Conservation (phyloP, 2,113 vertebrate genomes). For the Phalacrocorax pelagicus region DNA sequence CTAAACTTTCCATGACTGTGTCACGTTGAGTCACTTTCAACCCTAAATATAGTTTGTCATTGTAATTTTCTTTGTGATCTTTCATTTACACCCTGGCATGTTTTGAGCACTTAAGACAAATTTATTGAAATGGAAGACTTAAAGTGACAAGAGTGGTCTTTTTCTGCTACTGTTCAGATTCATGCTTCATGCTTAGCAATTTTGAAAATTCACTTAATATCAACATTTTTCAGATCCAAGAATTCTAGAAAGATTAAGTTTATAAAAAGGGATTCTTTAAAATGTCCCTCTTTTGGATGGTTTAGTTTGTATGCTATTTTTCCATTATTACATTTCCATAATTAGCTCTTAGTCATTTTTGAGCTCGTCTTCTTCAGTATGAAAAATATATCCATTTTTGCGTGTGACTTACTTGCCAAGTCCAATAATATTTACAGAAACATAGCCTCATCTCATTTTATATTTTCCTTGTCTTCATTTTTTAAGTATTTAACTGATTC, state of each 20-base stretch:
- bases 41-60: conserved; percentile 32
- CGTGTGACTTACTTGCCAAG: not conserved
- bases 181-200: not conserved
- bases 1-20: not conserved
- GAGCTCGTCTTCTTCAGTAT: not conserved
- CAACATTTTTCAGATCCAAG: not conserved
- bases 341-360: not conserved
- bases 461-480: not conserved
- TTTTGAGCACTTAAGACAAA: conserved; percentile 12
- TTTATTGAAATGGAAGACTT: conserved; percentile 3
- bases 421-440: not conserved
- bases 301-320: not conserved
- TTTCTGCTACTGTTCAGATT: not conserved
- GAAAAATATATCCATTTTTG: not conserved
- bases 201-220: not conserved
- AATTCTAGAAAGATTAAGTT: not conserved
- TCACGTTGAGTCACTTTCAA: conserved; percentile 20
- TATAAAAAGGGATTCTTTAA: not conserved
- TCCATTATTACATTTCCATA: not conserved
- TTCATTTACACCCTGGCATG: not conserved
- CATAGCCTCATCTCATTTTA: not conserved
- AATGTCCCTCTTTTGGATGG: not conserved
- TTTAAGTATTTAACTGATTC: not conserved
- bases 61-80: conserved; percentile 14
- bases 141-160: not conserved